Evolutionary conservation across 1,140 invertebrate species (phyloP).

Genomic region (Gonatopus flavifemur): DNA sequence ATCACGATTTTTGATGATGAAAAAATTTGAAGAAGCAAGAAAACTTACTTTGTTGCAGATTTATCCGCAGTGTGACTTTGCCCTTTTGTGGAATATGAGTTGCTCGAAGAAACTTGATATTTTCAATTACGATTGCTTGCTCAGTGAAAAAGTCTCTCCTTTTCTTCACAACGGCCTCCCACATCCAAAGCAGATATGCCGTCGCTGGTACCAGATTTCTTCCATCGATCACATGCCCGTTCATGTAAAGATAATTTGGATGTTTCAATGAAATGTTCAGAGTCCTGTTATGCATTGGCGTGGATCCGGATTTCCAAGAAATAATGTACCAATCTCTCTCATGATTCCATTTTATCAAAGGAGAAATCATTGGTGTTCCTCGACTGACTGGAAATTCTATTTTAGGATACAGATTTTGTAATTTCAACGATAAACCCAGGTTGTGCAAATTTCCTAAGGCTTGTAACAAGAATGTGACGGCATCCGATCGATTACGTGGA

Average conservation of each 20-base stretch:
- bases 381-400: slow-evolving; percentile 68
- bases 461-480: slow-evolving; percentile 68
- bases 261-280: too few species aligned
- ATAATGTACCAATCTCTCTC: slow-evolving; percentile 70
- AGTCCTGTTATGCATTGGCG: too few species aligned
- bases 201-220: slow-evolving; percentile 86
- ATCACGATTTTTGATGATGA: too few species aligned
- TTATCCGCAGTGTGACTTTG: too few species aligned
- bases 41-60: too few species aligned
- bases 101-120: slow-evolving; percentile 79
- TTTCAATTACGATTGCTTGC: slow-evolving; percentile 78
- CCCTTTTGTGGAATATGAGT: slow-evolving; percentile 74
- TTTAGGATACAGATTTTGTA: slow-evolving; percentile 62
- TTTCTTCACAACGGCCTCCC: slow-evolving; percentile 81
- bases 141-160: slow-evolving; percentile 69
- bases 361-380: slow-evolving; percentile 69
- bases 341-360: slow-evolving; percentile 84
- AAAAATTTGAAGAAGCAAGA: slow-evolving; percentile 53
- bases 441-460: slow-evolving; percentile 69
- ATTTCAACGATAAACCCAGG: slow-evolving; percentile 62
- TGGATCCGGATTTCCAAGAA: slow-evolving; percentile 59
- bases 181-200: slow-evolving; percentile 80
- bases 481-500: slow-evolving; percentile 71
- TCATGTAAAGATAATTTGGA: too few species aligned
- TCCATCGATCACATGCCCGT: slow-evolving; percentile 83